A percentile compares a stretch with the other conserved stretches of the same genome.
phyloP scores from a whole-genome alignment of 2,797 vertebrate genomes.

The Falco novaeseelandiae region DNA sequence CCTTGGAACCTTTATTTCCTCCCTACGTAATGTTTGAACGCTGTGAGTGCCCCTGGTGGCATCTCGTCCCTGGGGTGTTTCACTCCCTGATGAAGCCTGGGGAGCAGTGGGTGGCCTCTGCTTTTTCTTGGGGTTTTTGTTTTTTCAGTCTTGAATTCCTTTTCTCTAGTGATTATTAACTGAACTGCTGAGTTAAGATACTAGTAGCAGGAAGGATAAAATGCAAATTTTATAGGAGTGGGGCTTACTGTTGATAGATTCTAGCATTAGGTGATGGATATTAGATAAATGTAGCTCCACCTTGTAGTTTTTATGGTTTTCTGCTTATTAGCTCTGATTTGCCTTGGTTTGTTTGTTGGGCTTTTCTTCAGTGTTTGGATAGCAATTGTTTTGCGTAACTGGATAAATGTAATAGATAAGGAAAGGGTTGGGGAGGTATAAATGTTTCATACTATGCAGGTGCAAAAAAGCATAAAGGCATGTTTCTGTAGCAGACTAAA shows the following conservation, averaged over 20 bases:
- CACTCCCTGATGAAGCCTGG: background rate
- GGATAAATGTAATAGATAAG: background rate
- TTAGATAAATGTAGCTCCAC: background rate
- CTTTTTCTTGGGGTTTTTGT: background rate
- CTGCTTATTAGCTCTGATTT: background rate
- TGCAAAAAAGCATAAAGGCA: background rate
- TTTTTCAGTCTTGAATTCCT: background rate
- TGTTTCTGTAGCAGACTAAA: background rate
- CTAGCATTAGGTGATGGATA: background rate
- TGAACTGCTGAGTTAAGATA: background rate
- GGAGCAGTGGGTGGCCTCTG: background rate
- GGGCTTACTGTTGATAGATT: background rate
- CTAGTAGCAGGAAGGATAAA: background rate
- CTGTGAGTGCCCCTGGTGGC: conserved; percentile 72
- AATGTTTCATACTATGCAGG: background rate
- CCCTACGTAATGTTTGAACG: background rate
- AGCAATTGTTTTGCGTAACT: background rate
- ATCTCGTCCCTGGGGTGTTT: background rate
- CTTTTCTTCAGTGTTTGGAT: background rate
- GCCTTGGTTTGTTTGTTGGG: background rate
- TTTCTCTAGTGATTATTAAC: background rate
- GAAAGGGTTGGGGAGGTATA: background rate
- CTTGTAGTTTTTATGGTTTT: background rate
- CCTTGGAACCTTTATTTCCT: background rate
- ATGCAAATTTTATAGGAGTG: background rate